A percentile compares a stretch with the other conserved stretches of the same genome.
Evolutionary conservation across 2,888 invertebrate species (phyloP).

Genomic region (Diarsia dahlii): DNA sequence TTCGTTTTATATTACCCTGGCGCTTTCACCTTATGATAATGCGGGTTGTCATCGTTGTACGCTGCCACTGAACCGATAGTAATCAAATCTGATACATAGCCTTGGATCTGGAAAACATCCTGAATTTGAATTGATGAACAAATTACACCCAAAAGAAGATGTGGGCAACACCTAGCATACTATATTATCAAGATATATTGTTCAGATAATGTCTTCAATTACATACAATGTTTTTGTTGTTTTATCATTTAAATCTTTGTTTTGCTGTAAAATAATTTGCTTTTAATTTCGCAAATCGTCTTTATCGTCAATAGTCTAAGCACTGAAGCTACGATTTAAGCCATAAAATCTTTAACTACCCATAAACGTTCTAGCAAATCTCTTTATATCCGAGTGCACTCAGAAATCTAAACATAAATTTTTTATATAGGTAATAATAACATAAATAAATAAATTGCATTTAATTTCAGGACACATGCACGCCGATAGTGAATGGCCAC

Average conservation of each 20-base stretch:
- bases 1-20: too few relatives aligned
- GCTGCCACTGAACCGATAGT: too few relatives aligned
- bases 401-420: constrained; percentile 2
- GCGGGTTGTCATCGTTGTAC: background rate
- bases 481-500: constrained; percentile 89
- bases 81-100: background rate
- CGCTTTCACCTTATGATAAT: background rate
- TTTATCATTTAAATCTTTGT: background rate
- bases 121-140: background rate
- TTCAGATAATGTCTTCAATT: background rate
- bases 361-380: background rate
- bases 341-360: constrained; percentile 27
- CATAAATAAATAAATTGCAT: constrained; percentile 31
- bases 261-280: background rate
- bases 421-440: constrained; percentile 10
- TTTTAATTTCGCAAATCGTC: background rate
- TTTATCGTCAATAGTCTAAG: background rate
- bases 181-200: background rate
- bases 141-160: background rate
- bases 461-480: constrained; percentile 88
- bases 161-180: background rate
- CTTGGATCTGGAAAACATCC: background rate
- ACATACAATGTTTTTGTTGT: background rate
- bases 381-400: constrained; percentile 1
- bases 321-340: background rate